Evolutionary conservation across 2,113 vertebrate genomes (phyloP).

Genomic region (Bucco capensis): DNA sequence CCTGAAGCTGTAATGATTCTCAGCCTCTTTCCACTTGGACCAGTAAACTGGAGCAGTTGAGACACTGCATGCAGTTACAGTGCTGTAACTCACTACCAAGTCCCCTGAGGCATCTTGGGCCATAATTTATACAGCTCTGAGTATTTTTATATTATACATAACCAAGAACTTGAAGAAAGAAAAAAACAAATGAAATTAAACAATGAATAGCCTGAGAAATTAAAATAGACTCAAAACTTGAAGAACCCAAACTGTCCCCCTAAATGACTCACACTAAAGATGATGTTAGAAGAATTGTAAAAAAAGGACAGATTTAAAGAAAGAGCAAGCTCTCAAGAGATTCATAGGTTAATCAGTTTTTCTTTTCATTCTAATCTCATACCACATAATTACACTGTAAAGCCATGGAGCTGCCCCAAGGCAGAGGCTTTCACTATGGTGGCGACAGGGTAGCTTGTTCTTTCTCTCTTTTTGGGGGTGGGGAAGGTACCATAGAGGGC

Average conservation of each 20-base stretch:
- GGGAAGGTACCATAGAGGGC: not conserved
- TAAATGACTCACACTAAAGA: constrained; percentile 11
- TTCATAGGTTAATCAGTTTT: not conserved
- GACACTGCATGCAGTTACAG: not conserved
- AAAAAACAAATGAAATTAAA: constrained; percentile 45
- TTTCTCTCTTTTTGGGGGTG: not conserved
- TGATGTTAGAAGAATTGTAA: not conserved
- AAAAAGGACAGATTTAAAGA: not conserved
- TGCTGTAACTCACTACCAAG: constrained; percentile 10
- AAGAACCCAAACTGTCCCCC: constrained; percentile 14
- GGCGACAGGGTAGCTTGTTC: not conserved
- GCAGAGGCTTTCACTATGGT: not conserved
- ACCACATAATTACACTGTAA: not conserved
- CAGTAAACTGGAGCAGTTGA: not conserved
- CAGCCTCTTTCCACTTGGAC: constrained; percentile 13
- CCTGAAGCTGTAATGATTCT: constrained; percentile 3
- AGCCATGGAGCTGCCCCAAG: not conserved
- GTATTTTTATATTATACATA: constrained; percentile 41
- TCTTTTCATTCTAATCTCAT: not conserved
- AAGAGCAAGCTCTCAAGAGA: not conserved
- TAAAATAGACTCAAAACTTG: constrained; percentile 46
- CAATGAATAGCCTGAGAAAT: constrained; percentile 59
- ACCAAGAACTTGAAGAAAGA: constrained; percentile 37
- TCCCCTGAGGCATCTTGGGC: constrained; percentile 12
- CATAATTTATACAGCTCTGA: constrained; percentile 46